A percentile compares a stretch with the other conserved stretches of the same genome.
Conservation (phyloP, 2,113 vertebrate species). For the Clarias gariepinus region DNA sequence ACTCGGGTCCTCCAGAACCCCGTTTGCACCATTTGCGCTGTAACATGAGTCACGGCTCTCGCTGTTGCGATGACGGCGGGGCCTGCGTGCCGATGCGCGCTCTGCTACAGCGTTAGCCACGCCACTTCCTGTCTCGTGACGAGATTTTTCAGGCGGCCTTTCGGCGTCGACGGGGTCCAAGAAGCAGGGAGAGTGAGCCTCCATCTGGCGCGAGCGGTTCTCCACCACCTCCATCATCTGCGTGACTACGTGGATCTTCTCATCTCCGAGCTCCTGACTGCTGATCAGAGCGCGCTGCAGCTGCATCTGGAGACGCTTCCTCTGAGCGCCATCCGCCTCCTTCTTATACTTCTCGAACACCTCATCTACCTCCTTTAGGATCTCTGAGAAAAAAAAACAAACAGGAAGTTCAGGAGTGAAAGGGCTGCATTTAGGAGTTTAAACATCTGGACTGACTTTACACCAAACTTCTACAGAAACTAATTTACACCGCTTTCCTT, state of each 20-base stretch:
- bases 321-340: conserved; percentile 85
- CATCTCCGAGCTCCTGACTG: conserved; percentile 95
- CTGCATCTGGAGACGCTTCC: conserved; percentile 90
- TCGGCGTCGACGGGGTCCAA: conserved; percentile 83
- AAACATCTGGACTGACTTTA: background rate
- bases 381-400: conserved; percentile 74
- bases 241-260: conserved; percentile 96
- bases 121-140: conserved; percentile 53
- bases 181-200: conserved; percentile 87
- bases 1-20: conserved; percentile 75
- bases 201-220: conserved; percentile 94
- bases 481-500: background rate
- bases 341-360: conserved; percentile 92
- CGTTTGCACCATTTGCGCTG: conserved; percentile 86
- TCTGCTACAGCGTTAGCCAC: conserved; percentile 65
- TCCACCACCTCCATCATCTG: conserved; percentile 96
- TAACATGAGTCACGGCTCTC: conserved; percentile 93
- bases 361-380: conserved; percentile 95
- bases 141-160: conserved; percentile 74
- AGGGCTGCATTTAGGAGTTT: background rate
- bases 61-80: conserved; percentile 89
- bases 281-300: conserved; percentile 92
- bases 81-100: conserved; percentile 83
- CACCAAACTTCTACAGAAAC: background rate
- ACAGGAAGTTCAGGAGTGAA: conserved; percentile 17